Conservation (phyloP, 2,113 vertebrate species). For the Crotophaga sulcirostris region DNA sequence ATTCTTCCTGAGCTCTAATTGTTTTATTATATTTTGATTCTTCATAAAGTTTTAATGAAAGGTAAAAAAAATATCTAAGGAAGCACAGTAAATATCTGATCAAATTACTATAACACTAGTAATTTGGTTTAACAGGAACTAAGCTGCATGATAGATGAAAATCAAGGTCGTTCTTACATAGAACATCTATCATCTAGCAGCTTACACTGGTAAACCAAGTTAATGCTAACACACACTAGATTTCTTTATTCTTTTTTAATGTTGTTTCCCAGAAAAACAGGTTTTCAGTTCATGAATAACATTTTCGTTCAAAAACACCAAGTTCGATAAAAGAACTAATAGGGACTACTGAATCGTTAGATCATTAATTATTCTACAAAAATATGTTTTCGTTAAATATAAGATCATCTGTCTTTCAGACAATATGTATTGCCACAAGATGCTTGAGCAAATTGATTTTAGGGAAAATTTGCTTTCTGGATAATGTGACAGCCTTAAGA, state of each 20-base stretch:
- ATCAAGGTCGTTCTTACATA: conserved; percentile 13
- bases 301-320: conserved; percentile 9
- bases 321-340: neutral
- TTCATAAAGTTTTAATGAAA: neutral
- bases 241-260: neutral
- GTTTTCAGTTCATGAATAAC: conserved; percentile 44
- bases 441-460: neutral
- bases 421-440: neutral
- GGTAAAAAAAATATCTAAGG: conserved; percentile 16
- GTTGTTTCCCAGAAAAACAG: neutral
- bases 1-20: neutral
- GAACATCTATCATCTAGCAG: conserved; percentile 56
- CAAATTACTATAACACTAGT: conserved; percentile 24
- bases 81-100: conserved; percentile 37
- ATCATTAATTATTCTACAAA: conserved; percentile 34
- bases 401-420: conserved; percentile 10
- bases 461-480: conserved; percentile 7
- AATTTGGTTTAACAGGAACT: conserved; percentile 58
- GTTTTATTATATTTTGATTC: conserved; percentile 1
- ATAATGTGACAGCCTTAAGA: neutral
- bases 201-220: conserved; percentile 43
- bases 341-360: neutral
- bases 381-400: neutral
- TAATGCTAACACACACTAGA: conserved; percentile 31
- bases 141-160: conserved; percentile 51